Conservation (phyloP, 2,797 vertebrate species). For the Rousettus madagascariensis region DNA sequence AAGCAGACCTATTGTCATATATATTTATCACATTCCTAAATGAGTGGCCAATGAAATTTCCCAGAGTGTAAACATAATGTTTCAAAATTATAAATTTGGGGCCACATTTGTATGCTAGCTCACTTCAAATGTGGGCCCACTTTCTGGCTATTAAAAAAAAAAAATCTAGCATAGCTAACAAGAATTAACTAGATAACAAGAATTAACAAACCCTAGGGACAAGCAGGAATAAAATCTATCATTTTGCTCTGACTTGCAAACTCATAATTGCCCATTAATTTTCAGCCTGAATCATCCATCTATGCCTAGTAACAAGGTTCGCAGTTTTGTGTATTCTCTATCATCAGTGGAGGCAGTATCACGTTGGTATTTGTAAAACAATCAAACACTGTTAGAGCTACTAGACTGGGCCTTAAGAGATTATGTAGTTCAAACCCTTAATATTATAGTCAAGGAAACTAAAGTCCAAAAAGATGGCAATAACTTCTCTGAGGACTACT, state of each 20-base stretch:
- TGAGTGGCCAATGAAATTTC: not conserved
- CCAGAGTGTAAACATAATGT: not conserved
- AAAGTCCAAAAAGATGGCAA: not conserved
- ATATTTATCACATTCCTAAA: not conserved
- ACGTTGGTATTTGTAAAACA: not conserved
- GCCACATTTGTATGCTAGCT: slow-evolving; percentile 23
- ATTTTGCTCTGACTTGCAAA: not conserved
- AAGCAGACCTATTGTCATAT: not conserved
- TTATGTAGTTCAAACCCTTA: not conserved
- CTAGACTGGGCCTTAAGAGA: not conserved
- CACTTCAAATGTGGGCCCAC: not conserved
- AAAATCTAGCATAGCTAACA: not conserved
- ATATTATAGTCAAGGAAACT: not conserved
- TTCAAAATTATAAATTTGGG: not conserved
- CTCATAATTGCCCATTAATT: not conserved
- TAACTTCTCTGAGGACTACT: not conserved
- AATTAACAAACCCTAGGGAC: not conserved
- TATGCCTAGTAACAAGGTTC: not conserved
- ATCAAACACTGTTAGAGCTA: not conserved
- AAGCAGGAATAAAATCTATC: not conserved
- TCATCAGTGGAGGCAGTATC: not conserved
- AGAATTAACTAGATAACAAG: slow-evolving; percentile 2
- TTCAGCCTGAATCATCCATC: not conserved
- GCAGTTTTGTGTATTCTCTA: not conserved
- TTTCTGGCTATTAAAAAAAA: not conserved